These are phyloP conservation scores for Oryzaephilus surinamensis DNA, from an alignment of 1,140 invertebrate genomes.

Conservation along the genomic window DNA sequence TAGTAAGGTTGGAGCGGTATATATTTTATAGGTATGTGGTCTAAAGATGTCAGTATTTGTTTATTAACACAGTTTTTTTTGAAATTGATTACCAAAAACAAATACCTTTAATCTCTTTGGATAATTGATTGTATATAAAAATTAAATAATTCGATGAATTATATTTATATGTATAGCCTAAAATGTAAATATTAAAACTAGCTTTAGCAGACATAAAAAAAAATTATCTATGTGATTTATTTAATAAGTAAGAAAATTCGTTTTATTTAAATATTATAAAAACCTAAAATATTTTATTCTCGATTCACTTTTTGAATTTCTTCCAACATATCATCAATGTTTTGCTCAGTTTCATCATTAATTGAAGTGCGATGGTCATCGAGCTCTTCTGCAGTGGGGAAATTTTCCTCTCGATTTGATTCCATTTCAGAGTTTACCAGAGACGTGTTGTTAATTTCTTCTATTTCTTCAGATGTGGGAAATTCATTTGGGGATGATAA, in stretches of 20 bases:
- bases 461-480: background rate
- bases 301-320: background rate
- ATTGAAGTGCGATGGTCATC: too few relatives aligned
- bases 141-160: too few relatives aligned
- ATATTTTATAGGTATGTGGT: too few relatives aligned
- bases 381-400: background rate
- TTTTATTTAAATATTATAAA: too few relatives aligned
- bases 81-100: too few relatives aligned
- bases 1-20: too few relatives aligned
- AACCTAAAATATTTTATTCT: background rate
- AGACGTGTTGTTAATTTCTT: background rate
- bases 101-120: too few relatives aligned
- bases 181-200: slow-evolving; percentile 9
- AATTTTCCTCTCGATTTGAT: background rate
- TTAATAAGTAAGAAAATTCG: slow-evolving; percentile 11
- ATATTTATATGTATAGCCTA: slow-evolving; percentile 8
- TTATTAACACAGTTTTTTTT: too few relatives aligned
- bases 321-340: background rate
- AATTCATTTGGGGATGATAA: background rate
- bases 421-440: background rate
- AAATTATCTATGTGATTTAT: slow-evolving; percentile 21
- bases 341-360: background rate
- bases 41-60: too few relatives aligned
- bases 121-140: too few relatives aligned
- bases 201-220: too few relatives aligned